Base-by-base conservation (phyloP, 2,797 vertebrate species). In the Heterohyrax brucei region DNA sequence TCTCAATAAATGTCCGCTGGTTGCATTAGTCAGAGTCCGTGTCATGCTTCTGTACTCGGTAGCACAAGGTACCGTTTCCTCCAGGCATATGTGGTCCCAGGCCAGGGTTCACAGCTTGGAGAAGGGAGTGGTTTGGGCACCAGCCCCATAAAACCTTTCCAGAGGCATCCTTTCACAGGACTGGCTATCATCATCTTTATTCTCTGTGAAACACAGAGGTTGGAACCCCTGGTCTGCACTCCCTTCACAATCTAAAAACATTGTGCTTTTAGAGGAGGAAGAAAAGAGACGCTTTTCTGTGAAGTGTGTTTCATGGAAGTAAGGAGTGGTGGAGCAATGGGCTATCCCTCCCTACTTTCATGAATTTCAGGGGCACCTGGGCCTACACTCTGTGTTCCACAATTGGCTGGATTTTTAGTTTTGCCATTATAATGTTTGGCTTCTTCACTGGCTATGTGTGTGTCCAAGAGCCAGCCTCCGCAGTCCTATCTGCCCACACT, bases 371-470 rank as follows among this genome's bases (percentile, higher is more conserved):
- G 53, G 76, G 76, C 22, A 84, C 87, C 87, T 14, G 48, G 76
- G 73, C 87, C 39, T 39, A 91, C 1, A n/a, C 21, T 72, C 61
- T 62, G 89, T 83, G 76, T 39, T 82, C 94, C 73, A 66, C 1
- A 62, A 21, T 50, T 89, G 48, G 66, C 48, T 82, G 81, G 68
- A 8, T 76, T 83, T 93, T 91, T 64, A 77, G 6, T 21, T 87
- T 96, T 93, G 70, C 75, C 70, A 62, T 95, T 94, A 94, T 95
- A 68, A 48, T 24, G 95, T 77, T 50, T 93, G 93, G 87, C 95
- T 94, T 70, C 70, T 94, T 70, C 33, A 30, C 21, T 26, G 26
- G 75, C 86, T 89, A 53, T 50, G 39, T 80, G 81, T 95, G 66
- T 61, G 95, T 93, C 72, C 89, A 91, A 48, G 73, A 97, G 89